A percentile compares a stretch with the other conserved stretches of the same genome.
Conservation (phyloP, 1,140 invertebrate genomes). For the Drosophila asahinai region DNA sequence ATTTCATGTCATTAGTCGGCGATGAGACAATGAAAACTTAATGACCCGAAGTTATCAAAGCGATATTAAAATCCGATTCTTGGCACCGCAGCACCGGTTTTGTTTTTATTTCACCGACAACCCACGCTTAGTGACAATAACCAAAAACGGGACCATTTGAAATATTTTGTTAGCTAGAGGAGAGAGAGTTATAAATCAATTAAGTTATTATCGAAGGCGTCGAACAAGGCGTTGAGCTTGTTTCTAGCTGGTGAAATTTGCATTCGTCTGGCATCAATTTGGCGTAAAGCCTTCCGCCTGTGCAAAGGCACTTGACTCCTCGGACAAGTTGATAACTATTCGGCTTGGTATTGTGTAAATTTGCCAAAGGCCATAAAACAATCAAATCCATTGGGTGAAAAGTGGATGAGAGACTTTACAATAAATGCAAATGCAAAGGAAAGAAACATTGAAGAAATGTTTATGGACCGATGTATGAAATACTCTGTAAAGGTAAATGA, state of each 20-base stretch:
- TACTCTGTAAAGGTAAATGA: too few relatives aligned
- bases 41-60: constrained; percentile 20
- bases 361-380: constrained; percentile 67
- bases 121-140: constrained; percentile 23
- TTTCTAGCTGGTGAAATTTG: constrained; percentile 30
- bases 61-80: constrained; percentile 40
- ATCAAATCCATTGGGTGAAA: constrained; percentile 67
- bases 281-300: constrained; percentile 26
- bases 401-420: constrained; percentile 38
- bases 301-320: constrained; percentile 66
- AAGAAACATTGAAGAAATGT: constrained; percentile 2
- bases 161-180: constrained; percentile 13
- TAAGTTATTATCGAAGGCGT: constrained; percentile 46
- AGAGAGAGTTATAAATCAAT: constrained; percentile 34
- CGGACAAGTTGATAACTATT: constrained; percentile 70
- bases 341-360: constrained; percentile 66
- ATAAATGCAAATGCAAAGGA: constrained; percentile 66
- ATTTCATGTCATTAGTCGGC: constrained; percentile 36
- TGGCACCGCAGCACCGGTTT: constrained; percentile 33
- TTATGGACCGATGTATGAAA: background rate
- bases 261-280: constrained; percentile 15
- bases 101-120: constrained; percentile 8
- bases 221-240: constrained; percentile 38
- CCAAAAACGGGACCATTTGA: constrained; percentile 28
- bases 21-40: constrained; percentile 41